Conservation (phyloP, 1,140 invertebrate species). For the Lepidurus apus region DNA sequence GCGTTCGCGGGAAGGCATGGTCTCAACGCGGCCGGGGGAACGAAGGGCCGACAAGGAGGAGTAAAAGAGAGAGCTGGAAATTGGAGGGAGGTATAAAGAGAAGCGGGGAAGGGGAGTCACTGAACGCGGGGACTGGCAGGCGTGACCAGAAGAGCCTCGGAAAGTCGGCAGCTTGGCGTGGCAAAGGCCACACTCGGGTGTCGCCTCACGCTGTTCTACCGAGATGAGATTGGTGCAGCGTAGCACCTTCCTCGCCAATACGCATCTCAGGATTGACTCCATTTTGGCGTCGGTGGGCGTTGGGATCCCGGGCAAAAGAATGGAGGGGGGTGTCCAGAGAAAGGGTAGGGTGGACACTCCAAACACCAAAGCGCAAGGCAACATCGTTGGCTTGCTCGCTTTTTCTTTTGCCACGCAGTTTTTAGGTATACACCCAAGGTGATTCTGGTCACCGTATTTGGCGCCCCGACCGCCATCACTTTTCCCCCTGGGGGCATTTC, state of each 20-base stretch:
- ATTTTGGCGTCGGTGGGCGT: slow-evolving; percentile 20
- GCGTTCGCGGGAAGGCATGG: no score
- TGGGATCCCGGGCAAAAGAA: slow-evolving; percentile 4
- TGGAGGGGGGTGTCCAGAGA: no score
- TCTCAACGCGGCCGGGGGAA: not conserved
- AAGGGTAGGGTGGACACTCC: not conserved
- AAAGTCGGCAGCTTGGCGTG: slow-evolving; percentile 20
- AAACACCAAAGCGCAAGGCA: slow-evolving; percentile 10
- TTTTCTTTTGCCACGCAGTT: not conserved
- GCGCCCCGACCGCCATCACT: not conserved
- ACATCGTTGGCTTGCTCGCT: not conserved
- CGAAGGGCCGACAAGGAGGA: slow-evolving; percentile 7
- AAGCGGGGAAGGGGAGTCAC: not conserved
- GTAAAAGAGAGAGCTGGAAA: not conserved
- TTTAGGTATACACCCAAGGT: not conserved
- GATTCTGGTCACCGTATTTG: not conserved
- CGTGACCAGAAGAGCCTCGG: slow-evolving; percentile 18
- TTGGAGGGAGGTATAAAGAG: not conserved
- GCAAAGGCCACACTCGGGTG: slow-evolving; percentile 20
- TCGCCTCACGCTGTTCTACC: slow-evolving; percentile 20
- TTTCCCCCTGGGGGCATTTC: not conserved
- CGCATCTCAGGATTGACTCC: slow-evolving; percentile 16
- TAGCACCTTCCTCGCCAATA: slow-evolving; percentile 21
- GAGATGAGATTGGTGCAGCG: slow-evolving; percentile 20
- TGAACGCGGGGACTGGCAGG: slow-evolving; percentile 6